Base-by-base conservation (phyloP, 2,797 vertebrate genomes). In the Micrastur ruficollis region DNA sequence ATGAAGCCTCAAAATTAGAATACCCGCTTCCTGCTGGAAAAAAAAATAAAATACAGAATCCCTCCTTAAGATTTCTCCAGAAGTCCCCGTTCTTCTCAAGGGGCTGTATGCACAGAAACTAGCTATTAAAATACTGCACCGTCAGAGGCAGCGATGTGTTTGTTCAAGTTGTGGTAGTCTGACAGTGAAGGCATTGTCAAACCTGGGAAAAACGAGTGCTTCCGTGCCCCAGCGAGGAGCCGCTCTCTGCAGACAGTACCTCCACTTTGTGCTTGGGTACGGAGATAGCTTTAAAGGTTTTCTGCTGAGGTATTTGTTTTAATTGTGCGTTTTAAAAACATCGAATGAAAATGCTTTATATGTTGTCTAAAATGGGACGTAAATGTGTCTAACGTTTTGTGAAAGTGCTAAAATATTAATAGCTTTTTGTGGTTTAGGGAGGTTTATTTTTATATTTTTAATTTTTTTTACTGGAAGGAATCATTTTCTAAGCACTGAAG, bases 221-320 rank as follows among this genome's bases (percentile, higher is more conserved):
- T 5, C 14, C 2, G 14, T 11, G 46, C 21, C 49, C 46, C 44
- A 3, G 12, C 0, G 36, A 66, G 55, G 34, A 29, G 27, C 89
- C 50, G 74, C 11, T 14, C 27, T 17, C 61, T 14, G 52, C 63
- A 42, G 61, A 13, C 20, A 9, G 23, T 1, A 3, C 65, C 75
- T 55, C 16, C 15, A 0, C 58, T 11, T 11, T 1, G 3, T 0
- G 0, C 58, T 15, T 8, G 29, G 49, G 26, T 21, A 12, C 5
- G 26, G 38, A 25, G 56, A 20, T 5, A 11, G 20, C 47, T 14
- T 18, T 15, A 11, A 13, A 70, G 56, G n/a, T 22, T 67, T 85
- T 38, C 70, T 73, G 70, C 61, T 23, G 47, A 67, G 36, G 19
- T 29, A 2, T 12, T 72, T 18, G 38, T 27, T 91, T 63, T 34